Base-by-base conservation (phyloP, 2,888 invertebrate genomes). In the Lottia scabra region DNA sequence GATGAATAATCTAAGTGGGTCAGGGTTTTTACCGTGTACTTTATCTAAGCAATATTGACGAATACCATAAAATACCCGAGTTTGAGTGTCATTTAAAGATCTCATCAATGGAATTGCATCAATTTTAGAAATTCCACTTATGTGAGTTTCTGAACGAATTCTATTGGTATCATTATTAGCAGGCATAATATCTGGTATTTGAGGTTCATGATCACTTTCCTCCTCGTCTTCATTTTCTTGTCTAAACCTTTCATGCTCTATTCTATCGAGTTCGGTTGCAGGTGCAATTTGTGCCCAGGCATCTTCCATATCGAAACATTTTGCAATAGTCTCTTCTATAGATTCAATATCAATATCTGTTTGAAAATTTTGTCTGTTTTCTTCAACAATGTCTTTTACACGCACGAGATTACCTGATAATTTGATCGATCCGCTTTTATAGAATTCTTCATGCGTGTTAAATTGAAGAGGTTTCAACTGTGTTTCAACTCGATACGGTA, bases 31-130 rank as follows among this genome's bases (percentile, higher is more conserved):
- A 26, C 45, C 56, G 13, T 68, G 38, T 23, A 63, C 48, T 23
- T 43, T 62, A 0, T 72, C 45, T 38, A 62, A 10, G 44, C 71
- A 72, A 68, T 68, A 74, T 30, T 71, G 26, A 16, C 74, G 63
- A 26, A 72, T 45, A 16, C 56, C 16, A 44, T 72, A 68, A 63
- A 74, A 74, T 16, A 74, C 30, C 2, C 68, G 2, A 16, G 26
- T n/a, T 30, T 74, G 74, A 62, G 68, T 48, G 10, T 30, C 19
- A 30, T 66, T 72, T 44, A 74, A 68, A 26, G 68, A 68, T n/a
- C 56, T 19, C 62, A 68, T 45, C 12, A 68, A 26, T 10, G 46
- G 46, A 30, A 27, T 6, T 1, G 62, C 62, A 48, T 56, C 48
- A 23, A 6, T 8, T 10, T 30, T 5, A 1, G 19, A 46, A 15